These are phyloP conservation scores for Amblyraja radiata DNA, from an alignment of 2,797 vertebrate genomes.

Conservation along the genomic window DNA sequence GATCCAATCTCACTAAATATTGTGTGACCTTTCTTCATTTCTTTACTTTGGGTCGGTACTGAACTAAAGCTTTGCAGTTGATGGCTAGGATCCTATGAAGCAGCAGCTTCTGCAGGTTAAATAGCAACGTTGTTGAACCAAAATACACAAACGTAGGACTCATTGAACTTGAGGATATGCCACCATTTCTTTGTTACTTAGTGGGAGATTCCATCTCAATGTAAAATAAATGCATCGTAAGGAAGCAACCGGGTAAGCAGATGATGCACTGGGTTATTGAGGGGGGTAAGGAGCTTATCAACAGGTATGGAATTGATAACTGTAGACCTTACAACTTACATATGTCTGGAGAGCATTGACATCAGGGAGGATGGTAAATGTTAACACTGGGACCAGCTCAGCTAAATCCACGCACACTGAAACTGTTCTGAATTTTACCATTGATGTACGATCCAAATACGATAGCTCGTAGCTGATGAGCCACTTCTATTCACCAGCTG, in stretches of 20 bases:
- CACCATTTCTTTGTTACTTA: neutral
- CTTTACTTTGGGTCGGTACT: neutral
- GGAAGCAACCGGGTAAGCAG: neutral
- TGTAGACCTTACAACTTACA: neutral
- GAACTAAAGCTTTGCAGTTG: neutral
- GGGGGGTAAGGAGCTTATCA: neutral
- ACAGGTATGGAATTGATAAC: neutral
- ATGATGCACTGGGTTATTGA: neutral
- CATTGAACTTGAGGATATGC: neutral
- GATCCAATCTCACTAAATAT: neutral
- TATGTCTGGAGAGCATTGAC: neutral
- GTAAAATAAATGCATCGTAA: neutral
- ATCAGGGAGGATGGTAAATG: neutral
- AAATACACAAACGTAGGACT: neutral
- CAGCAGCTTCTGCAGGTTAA: neutral
- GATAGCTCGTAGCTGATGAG: neutral
- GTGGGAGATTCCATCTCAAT: neutral
- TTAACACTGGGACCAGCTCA: neutral
- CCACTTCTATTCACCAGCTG: neutral
- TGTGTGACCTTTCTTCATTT: too few relatives aligned
- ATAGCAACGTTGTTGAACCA: neutral
- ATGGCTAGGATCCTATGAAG: neutral
- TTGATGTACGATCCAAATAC: neutral
- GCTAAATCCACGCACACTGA: neutral
- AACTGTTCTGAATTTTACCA: neutral